Evolutionary conservation across 2,113 vertebrate species (phyloP), one percentile per base, ranked within the genome.

Genomic region (Paedocypris sp.): DNA sequence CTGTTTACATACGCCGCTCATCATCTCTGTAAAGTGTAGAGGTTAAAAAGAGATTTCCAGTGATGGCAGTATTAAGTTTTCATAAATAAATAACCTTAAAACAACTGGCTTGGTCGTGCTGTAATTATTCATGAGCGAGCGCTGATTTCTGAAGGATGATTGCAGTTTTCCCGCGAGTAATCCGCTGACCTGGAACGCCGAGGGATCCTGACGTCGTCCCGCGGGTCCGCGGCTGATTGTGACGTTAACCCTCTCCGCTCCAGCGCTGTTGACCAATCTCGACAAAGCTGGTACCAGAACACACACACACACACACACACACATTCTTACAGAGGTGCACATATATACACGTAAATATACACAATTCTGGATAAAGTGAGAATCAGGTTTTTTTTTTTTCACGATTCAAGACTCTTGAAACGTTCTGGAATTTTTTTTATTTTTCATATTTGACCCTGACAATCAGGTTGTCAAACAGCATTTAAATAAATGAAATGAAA

Each of bases 11-110:
- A 78, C 70, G 56, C 41, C 72, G 73, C 80, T 75, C 73, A 73
- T 84, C 73, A 76, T 79, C 74, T 86, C 79, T 86, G 81, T 85
- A 82, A 82, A 75, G 69, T 83, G 75, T 82, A 77, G 77, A 84
- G 73, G 73, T 86, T 53, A 79, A 80, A 70, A 77, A 75, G 68
- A 78, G 67, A 62, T 82, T 84, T 82, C 77, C 79, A 77, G 81
- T 86, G 80, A 81, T 77, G 69, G 73, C 80, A 82, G 81, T 85
- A 82, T 83, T 83, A 71, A 69, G 76, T 71, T 84, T 85, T 84
- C 78, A 75, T 80, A 83, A 84, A 83, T 83, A 85, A 85, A 69
- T 51, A 45, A 52, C 29, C 6, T 56, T 15, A 45, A 81, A 74
- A 75, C 74, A 32, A 75, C 65, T 74, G 9, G 16, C 67, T 63